phyloP scores from a whole-genome alignment of 2,797 vertebrate genomes.

The Propithecus deckenii region DNA sequence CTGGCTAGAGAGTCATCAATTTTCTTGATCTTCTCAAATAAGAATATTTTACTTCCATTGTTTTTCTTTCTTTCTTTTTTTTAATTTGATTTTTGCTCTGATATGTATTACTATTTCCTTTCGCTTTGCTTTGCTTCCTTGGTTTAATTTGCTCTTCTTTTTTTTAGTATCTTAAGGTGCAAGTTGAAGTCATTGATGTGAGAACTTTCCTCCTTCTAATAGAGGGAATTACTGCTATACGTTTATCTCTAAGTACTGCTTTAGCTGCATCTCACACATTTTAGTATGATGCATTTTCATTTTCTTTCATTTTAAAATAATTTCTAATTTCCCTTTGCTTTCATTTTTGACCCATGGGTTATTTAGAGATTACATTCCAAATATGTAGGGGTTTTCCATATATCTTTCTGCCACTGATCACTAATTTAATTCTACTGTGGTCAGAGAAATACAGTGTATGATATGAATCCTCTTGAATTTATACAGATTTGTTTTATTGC shows the following conservation, averaged over 20 bases:
- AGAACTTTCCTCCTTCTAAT: not conserved
- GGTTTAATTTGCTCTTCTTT: not conserved
- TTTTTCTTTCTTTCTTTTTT: not conserved
- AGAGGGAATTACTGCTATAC: not conserved
- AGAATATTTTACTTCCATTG: not conserved
- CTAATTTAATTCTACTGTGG: not conserved
- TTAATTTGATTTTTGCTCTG: not conserved
- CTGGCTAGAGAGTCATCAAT: not conserved
- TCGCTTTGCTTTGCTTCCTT: not conserved
- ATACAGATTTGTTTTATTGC: not conserved
- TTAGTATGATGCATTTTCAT: not conserved
- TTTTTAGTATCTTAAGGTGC: not conserved
- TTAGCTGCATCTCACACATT: not conserved
- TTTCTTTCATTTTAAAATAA: not conserved
- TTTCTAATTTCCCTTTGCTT: not conserved
- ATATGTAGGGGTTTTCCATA: not conserved
- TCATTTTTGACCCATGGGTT: not conserved
- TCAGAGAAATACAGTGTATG: not conserved
- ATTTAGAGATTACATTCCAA: constrained; percentile 11
- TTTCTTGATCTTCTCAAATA: constrained; percentile 7
- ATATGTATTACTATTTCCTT: not conserved
- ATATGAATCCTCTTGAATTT: not conserved
- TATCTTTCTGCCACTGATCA: not conserved
- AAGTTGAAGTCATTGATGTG: not conserved
- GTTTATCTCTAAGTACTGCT: not conserved